Conservation (phyloP, 2,797 vertebrate genomes). For the Eospalax fontanierii region DNA sequence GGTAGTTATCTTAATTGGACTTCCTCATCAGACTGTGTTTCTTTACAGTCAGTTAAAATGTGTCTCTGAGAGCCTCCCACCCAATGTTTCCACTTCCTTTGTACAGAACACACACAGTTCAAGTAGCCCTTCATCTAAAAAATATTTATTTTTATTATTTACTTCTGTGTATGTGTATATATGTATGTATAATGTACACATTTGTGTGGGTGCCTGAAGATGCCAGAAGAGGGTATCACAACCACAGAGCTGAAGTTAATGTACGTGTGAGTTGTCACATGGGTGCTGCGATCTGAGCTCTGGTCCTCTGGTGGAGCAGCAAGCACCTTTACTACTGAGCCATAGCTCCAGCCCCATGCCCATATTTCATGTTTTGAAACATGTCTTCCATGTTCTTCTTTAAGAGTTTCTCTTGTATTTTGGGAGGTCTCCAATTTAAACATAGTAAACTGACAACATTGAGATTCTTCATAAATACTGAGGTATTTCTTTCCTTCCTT, state of each 20-base stretch:
- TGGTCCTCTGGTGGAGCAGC: too few species aligned
- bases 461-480: neutral
- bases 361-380: neutral
- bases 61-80: too few species aligned
- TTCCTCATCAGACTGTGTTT: neutral
- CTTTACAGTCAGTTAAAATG: neutral
- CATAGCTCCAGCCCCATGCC: too few species aligned
- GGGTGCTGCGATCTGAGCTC: too few species aligned
- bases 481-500: neutral
- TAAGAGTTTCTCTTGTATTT: neutral
- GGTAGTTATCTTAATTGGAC: neutral
- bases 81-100: neutral
- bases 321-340: too few species aligned
- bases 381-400: neutral
- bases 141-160: too few species aligned
- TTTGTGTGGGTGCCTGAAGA: too few species aligned
- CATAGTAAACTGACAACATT: neutral
- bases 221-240: too few species aligned
- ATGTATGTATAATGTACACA: too few species aligned
- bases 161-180: too few species aligned
- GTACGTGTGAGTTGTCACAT: too few species aligned
- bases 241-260: too few species aligned
- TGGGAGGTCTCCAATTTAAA: constrained; percentile 47
- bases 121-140: neutral
- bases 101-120: neutral